These are phyloP conservation scores for Galemys pyrenaicus DNA, from an alignment of 2,113 vertebrate species.

Conservation along the genomic window DNA sequence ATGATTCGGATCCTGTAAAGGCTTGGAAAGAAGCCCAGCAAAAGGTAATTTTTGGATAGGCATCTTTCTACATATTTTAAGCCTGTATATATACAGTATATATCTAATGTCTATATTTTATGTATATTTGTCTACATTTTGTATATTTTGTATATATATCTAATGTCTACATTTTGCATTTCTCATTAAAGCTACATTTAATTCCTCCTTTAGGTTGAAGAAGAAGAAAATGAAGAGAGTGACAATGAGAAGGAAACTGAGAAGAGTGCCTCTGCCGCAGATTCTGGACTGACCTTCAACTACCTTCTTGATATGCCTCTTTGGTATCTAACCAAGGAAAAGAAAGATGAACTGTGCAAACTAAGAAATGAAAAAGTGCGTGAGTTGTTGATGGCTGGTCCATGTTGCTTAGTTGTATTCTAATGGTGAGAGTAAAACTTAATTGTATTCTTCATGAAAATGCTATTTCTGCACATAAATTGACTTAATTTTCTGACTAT, in stretches of 20 bases:
- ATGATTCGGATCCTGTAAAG: conserved; percentile 97
- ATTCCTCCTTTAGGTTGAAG: conserved; percentile 77
- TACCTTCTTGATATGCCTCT: conserved; percentile 98
- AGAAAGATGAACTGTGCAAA: conserved; percentile 97
- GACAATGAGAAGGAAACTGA: conserved; percentile 82
- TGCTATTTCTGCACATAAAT: neutral
- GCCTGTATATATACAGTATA: neutral
- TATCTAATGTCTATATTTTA: neutral
- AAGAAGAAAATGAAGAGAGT: conserved; percentile 78
- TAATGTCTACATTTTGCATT: neutral
- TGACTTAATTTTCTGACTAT: conserved; percentile 30
- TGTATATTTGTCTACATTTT: too few relatives aligned
- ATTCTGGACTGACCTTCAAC: conserved; percentile 93
- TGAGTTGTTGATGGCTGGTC: conserved; percentile 68
- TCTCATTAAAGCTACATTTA: conserved; percentile 16
- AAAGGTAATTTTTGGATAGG: conserved; percentile 86
- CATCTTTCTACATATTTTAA: conserved; percentile 1
- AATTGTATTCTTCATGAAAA: neutral
- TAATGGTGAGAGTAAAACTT: neutral
- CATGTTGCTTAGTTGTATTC: neutral
- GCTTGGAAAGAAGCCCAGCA: conserved; percentile 95
- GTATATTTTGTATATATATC: too few relatives aligned
- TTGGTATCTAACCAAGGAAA: conserved; percentile 97
- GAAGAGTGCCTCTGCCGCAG: conserved; percentile 75
- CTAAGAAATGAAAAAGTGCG: conserved; percentile 94